phyloP scores from a whole-genome alignment of 2,888 invertebrate genomes.

The Pseudoips prasinana region DNA sequence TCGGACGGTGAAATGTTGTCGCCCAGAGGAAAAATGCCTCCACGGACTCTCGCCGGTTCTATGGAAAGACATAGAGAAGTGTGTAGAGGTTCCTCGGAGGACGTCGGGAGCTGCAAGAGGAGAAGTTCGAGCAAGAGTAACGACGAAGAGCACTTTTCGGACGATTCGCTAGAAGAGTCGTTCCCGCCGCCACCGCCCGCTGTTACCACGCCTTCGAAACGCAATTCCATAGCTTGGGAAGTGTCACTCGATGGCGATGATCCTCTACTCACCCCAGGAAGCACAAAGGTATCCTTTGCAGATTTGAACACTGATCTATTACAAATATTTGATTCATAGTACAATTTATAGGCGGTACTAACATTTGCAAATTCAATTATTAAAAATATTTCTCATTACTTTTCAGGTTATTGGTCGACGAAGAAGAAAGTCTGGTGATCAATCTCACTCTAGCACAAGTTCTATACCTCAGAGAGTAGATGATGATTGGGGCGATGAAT shows the following conservation, averaged over 20 bases:
- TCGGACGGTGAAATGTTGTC: conserved; percentile 73
- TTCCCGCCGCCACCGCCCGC: conserved; percentile 85
- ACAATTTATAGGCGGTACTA: no score
- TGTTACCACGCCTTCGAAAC: conserved; percentile 84
- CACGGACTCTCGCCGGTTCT: conserved; percentile 86
- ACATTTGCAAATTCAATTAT: no score
- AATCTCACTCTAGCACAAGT: conserved; percentile 85
- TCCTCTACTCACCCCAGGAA: conserved; percentile 86
- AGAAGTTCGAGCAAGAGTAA: conserved; percentile 61
- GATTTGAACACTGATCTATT: no score
- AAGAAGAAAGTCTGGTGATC: conserved; percentile 80
- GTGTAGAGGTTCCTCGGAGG: conserved; percentile 83
- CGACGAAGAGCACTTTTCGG: conserved; percentile 86
- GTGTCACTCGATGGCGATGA: conserved; percentile 89
- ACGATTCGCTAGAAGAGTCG: conserved; percentile 91
- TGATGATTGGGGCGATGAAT: conserved; percentile 83
- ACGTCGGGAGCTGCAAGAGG: conserved; percentile 60
- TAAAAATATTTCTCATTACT: neutral
- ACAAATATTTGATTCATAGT: no score
- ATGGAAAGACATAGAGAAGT: conserved; percentile 91
- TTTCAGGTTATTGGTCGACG: conserved; percentile 81
- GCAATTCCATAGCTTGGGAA: conserved; percentile 94
- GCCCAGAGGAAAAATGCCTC: conserved; percentile 82
- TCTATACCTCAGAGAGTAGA: conserved; percentile 86
- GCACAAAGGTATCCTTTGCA: conserved; percentile 86